Conservation (phyloP, 2,113 vertebrate species). For the Gila orcuttii region DNA sequence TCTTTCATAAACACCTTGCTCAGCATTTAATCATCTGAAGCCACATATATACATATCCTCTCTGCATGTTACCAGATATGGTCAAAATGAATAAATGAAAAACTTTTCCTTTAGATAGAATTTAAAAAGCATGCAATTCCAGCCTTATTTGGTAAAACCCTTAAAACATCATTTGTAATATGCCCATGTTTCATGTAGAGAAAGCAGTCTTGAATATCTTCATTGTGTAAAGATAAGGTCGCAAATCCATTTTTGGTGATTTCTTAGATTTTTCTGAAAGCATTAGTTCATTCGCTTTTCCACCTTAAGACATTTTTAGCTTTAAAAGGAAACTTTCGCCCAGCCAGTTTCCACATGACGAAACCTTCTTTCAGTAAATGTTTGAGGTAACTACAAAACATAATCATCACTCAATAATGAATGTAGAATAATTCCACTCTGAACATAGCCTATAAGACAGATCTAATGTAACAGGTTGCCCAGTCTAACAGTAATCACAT, state of each 20-base stretch:
- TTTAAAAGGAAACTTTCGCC: slow-evolving; percentile 1
- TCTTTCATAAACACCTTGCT: background rate
- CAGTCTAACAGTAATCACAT: background rate
- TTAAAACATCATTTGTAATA: background rate
- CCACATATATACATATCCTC: background rate
- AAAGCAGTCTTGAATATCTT: background rate
- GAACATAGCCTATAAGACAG: background rate
- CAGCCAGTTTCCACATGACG: background rate
- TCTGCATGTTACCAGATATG: background rate
- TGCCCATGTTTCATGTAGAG: background rate
- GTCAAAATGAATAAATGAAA: background rate
- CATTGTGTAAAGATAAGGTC: background rate
- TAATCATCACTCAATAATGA: background rate
- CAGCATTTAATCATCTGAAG: background rate
- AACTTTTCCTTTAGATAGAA: background rate
- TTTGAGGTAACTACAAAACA: background rate
- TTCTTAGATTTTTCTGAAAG: background rate
- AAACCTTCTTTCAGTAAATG: background rate
- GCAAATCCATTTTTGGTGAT: background rate
- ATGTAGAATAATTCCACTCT: background rate
- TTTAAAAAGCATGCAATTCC: background rate
- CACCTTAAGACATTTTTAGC: background rate
- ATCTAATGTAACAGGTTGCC: background rate
- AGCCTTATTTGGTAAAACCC: slow-evolving; percentile 6
- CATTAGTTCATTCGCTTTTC: background rate